Percentiles rank a stretch among this genome's conserved stretches.
Conservation (phyloP, 2,797 vertebrate species). For the Sarcophilus harrisii region DNA sequence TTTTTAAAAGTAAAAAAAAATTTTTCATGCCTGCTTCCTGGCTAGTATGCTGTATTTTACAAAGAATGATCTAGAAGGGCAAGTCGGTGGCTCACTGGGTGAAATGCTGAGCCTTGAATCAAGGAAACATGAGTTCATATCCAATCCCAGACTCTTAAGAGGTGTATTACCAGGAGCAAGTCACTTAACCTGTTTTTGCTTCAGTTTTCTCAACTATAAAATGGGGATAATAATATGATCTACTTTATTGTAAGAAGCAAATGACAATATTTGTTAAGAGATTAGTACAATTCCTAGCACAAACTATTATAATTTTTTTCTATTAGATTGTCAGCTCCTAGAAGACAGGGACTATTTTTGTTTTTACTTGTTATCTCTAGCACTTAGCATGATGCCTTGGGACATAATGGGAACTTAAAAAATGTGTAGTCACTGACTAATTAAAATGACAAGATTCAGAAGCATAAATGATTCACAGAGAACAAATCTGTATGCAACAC, state of each 20-base stretch:
- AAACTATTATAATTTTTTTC: not conserved
- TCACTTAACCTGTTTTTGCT: not conserved
- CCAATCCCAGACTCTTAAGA: not conserved
- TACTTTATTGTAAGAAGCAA: not conserved
- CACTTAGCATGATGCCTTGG: not conserved
- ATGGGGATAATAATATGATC: not conserved
- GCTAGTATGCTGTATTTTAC: conserved; percentile 16
- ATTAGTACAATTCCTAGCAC: not conserved
- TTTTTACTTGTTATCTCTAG: not conserved
- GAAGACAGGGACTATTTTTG: not conserved
- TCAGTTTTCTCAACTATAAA: not conserved
- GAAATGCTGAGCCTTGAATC: not conserved
- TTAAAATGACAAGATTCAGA: not conserved
- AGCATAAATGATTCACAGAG: conserved; percentile 32
- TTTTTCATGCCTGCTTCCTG: conserved; percentile 39
- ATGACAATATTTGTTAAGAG: not conserved
- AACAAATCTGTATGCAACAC: conserved; percentile 14
- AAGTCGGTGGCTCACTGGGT: not conserved
- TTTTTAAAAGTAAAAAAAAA: not conserved
- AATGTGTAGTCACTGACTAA: not conserved
- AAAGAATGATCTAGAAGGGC: conserved; percentile 10
- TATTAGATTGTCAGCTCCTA: too few species aligned
- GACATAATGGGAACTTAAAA: not conserved
- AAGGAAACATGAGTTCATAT: not conserved
- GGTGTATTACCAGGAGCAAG: not conserved